These are phyloP conservation scores for Mythimna pallens DNA, from an alignment of 2,888 invertebrate genomes.

Conservation along the genomic window DNA sequence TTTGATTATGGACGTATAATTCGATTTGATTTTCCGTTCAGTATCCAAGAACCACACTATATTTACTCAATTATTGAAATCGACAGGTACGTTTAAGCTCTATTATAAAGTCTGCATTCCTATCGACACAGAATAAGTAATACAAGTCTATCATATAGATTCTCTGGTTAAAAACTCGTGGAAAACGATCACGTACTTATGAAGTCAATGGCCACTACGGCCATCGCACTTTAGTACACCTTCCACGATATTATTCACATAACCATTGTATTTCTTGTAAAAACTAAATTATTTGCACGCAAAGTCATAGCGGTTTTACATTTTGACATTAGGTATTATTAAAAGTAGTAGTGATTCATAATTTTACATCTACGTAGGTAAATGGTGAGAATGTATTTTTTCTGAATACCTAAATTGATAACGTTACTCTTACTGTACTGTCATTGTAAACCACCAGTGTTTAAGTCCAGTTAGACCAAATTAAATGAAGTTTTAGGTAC, in stretches of 20 bases:
- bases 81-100: not conserved
- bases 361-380: not conserved
- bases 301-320: slow-evolving; percentile 3
- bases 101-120: slow-evolving; percentile 6
- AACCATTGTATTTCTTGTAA: slow-evolving; percentile 40
- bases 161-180: slow-evolving; percentile 11
- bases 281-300: slow-evolving; percentile 41
- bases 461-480: slow-evolving; percentile 1
- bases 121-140: not conserved
- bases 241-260: slow-evolving; percentile 36
- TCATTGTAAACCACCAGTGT: not conserved
- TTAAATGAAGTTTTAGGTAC: not conserved
- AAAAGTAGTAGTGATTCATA: slow-evolving; percentile 7
- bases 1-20: no score
- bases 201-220: slow-evolving; percentile 58
- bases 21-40: not conserved
- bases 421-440: slow-evolving; percentile 7
- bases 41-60: not conserved
- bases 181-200: slow-evolving; percentile 49
- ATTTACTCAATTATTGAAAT: not conserved
- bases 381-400: not conserved
- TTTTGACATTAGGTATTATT: slow-evolving; percentile 11
- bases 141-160: not conserved
- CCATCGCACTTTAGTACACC: slow-evolving; percentile 39
- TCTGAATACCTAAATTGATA: slow-evolving; percentile 1